Conservation (phyloP, 2,797 vertebrate genomes). For the Loris lydekkerianus region DNA sequence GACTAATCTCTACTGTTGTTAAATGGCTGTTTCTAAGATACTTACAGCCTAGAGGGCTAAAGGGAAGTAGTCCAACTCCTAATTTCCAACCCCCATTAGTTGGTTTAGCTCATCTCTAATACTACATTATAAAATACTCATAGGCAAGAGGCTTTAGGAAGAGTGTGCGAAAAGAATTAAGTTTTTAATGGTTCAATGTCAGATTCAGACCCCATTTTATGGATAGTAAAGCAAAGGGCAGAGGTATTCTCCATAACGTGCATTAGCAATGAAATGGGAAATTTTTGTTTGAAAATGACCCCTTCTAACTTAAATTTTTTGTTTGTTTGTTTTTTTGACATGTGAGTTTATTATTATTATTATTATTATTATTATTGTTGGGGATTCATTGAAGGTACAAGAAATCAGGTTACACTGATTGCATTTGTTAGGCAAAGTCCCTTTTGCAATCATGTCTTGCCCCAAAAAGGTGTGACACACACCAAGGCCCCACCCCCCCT, state of each 20-base stretch:
- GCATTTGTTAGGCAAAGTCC: no score
- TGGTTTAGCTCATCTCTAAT: background rate
- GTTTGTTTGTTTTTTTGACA: no score
- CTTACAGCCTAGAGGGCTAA: background rate
- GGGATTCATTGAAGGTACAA: no score
- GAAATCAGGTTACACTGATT: no score
- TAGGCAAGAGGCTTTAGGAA: background rate
- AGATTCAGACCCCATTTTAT: background rate
- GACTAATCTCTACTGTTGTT: background rate
- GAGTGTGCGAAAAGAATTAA: background rate
- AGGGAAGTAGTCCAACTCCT: background rate
- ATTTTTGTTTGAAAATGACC: background rate
- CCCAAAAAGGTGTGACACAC: no score
- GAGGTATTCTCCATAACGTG: background rate
- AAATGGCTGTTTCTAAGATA: background rate
- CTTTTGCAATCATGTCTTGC: no score
- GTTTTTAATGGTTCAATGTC: conserved; percentile 10
- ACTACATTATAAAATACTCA: background rate
- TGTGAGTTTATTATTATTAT: no score
- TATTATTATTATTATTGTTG: no score
- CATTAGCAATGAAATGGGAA: background rate
- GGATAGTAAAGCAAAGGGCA: conserved; percentile 25
- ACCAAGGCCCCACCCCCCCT: no score
- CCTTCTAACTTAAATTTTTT: background rate
- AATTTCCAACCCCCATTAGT: background rate